Evolutionary conservation across 2,113 vertebrate genomes (phyloP), one percentile per base, ranked within the genome.

Genomic region (Apus apus): DNA sequence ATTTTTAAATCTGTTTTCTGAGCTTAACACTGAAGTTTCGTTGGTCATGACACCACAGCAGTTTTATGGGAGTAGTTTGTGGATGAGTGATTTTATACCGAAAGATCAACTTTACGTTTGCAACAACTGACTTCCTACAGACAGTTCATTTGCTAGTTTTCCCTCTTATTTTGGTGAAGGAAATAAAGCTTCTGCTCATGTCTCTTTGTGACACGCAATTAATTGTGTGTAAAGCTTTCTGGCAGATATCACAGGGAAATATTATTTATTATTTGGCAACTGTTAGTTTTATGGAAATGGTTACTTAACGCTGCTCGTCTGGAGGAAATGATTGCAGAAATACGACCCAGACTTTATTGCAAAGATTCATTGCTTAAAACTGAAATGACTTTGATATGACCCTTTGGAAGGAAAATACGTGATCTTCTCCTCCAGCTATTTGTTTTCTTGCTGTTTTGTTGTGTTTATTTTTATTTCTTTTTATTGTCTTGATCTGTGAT

Each of bases 1-100:
- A 40, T 75, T 83, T 70, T 38, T 3, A 76, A 50, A 75, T 40
- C 51, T 17, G 11, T 62, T 88, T 83, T 40, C 62, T 76, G 58
- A 8, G 19, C 46, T 86, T 72, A 25, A 23, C 54, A 11, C 2
- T 13, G 9, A 71, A 25, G 23, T 71, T 88, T 32, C 4, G 5
- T 34, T 7, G 23, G 40, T 34, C 8, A 1, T 36, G 36, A 25
- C 6, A 25, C 32, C 2, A 3, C 6, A 17, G 87, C 0, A 0
- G 12, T 72, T 89, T 93, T 51, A 46, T 0, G 43, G 26, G 56
- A 56, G 19, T 13, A 36, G 32, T 58, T n/a, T 45, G 36, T 29
- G 54, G 36, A 40, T 21, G 17, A 66, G 21, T 26, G 26, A 64
- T 61, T 94, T 92, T 57, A 19, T 8, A 29, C 5, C 17, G 26